Base-by-base conservation (phyloP, 2,797 vertebrate genomes). In the Trichosurus vulpecula region DNA sequence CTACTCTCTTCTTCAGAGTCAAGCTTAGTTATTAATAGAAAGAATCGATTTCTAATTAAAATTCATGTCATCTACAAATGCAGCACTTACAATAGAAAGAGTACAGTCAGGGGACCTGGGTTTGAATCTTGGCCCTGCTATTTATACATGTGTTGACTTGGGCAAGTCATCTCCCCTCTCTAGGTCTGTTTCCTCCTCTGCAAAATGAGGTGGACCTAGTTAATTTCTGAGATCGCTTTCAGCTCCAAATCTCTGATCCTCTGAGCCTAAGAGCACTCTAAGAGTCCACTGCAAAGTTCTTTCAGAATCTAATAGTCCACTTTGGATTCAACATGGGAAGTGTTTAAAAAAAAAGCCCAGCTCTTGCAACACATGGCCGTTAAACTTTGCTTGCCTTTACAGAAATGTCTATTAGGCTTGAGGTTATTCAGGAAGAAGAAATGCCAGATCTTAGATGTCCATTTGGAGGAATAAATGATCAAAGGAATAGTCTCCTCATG, bases 1-100 rank as follows among this genome's bases (percentile, higher is more conserved):
- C 74, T 51, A 74, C 41, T 87, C 74, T 51, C 66, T 25, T 9
- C 66, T 81, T 41, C 3, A 12, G 19, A n/a, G 19, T 6, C n/a
- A 81, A 41, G 6, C n/a, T 66, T n/a, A 25, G 16, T 22, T 81
- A 87, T 22, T 41, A 13, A 58, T 96, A 93, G 90, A 97, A 97
- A 96, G 55, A 93, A 54, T 90, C n/a, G 94, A 95, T 56, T 96
- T 96, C 93, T 93, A 96, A 97, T 95, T 96, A 97, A 98, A 98
- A 89, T 25, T 47, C 90, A 95, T 22, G 31, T 74, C 97, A 96
- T 90, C 90, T 96, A 96, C 41, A 95, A 95, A 98, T 95, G 31
- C 81, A 52, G 91, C 41, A 87, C 10, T 87, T 87, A 87, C 8
- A 47, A 8, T 87, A 9, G 31, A 87, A 87, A 87, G n/a, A 87